phyloP scores from a whole-genome alignment of 2,888 invertebrate genomes.

The Poecilus cupreus region DNA sequence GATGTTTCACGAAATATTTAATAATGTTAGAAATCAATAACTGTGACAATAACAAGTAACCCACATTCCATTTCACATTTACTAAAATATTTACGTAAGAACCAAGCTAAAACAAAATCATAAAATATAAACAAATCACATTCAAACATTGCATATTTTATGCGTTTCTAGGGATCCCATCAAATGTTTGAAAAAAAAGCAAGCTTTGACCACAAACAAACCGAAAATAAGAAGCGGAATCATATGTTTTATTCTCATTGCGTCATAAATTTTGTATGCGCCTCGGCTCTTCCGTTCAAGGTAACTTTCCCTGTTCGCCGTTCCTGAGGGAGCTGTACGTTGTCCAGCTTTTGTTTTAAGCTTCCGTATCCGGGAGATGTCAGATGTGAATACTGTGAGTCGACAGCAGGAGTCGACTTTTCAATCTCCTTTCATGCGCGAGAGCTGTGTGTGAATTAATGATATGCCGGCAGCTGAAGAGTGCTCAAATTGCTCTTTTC shows the following conservation, averaged over 20 bases:
- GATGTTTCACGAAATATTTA: conserved; percentile 16
- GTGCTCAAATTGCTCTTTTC: conserved; percentile 21
- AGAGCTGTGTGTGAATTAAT: conserved; percentile 9
- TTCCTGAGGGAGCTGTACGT: conserved; percentile 7
- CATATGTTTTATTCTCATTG: conserved; percentile 12
- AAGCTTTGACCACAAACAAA: no score
- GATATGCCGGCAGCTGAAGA: conserved; percentile 4
- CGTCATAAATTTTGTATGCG: conserved; percentile 17
- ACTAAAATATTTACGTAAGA: neutral
- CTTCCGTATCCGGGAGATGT: neutral
- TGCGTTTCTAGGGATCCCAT: no score
- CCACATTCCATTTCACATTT: neutral
- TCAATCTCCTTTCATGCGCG: conserved; percentile 28
- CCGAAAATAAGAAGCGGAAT: neutral
- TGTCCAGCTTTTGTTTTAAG: conserved; percentile 30
- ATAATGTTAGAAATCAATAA: conserved; percentile 1
- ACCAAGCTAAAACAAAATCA: no score
- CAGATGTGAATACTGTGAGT: neutral
- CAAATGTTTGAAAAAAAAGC: no score
- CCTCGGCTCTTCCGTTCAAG: neutral
- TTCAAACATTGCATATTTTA: no score
- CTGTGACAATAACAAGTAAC: neutral
- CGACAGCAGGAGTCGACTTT: neutral
- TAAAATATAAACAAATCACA: no score
- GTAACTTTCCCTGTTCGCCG: neutral